Evolutionary conservation across 2,113 vertebrate genomes (phyloP).

Genomic region (Indicator indicator): DNA sequence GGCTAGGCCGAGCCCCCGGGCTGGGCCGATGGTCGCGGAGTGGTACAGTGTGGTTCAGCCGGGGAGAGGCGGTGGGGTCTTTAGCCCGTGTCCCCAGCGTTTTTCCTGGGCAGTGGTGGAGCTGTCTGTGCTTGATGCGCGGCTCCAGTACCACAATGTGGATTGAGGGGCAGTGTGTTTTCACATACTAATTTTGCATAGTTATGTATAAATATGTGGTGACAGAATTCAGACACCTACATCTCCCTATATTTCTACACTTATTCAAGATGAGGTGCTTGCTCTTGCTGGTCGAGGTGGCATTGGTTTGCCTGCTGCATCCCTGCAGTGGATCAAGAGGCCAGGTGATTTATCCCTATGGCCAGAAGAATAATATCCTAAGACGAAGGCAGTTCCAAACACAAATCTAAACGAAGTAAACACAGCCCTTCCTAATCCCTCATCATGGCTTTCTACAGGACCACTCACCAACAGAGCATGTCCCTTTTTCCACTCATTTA

Average conservation of each 20-base stretch:
- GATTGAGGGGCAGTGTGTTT: not conserved
- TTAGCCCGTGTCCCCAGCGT: too few species aligned
- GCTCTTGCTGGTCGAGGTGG: accelerated
- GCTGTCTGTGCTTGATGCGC: not conserved
- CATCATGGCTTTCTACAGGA: not conserved
- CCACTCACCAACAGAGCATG: accelerated
- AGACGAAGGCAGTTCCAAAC: not conserved
- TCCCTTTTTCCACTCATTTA: not conserved
- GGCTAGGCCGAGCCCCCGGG: not conserved
- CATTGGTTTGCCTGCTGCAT: not conserved
- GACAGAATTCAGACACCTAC: accelerated
- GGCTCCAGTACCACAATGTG: not conserved
- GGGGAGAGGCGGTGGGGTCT: too few species aligned
- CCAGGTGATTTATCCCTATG: accelerated
- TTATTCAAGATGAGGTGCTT: accelerated
- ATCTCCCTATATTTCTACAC: accelerated
- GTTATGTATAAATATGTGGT: accelerated
- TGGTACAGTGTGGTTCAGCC: too few species aligned
- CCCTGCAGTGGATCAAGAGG: accelerated
- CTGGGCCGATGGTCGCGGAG: too few species aligned
- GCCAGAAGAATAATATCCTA: not conserved
- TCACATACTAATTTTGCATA: accelerated
- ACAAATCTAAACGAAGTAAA: not conserved
- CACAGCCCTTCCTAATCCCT: not conserved
- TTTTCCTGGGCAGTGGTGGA: not conserved